Conservation (phyloP, 2,888 invertebrate species). For the Nomada goodeniana region DNA sequence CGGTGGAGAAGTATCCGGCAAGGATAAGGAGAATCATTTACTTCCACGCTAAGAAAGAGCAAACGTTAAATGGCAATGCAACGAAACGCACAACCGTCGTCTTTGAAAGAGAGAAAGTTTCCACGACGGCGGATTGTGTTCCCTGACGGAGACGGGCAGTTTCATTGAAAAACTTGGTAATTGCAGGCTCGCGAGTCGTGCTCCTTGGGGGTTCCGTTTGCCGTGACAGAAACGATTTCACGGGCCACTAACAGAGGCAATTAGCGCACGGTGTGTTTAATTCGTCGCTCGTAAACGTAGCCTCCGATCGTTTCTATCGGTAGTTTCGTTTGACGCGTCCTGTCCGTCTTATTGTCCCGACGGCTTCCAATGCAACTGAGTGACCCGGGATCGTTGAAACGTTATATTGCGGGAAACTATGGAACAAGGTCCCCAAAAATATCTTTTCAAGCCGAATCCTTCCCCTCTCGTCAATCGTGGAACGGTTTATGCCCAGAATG, state of each 20-base stretch:
- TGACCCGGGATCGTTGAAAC: too few relatives aligned
- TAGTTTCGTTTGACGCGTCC: not conserved
- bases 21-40: not conserved
- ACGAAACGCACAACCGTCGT: not conserved
- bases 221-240: constrained; percentile 28
- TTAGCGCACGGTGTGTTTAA: constrained; percentile 25
- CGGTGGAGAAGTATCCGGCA: too few relatives aligned
- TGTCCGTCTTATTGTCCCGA: too few relatives aligned
- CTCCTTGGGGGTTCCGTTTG: constrained; percentile 8
- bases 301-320: not conserved
- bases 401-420: too few relatives aligned
- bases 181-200: constrained; percentile 1
- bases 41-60: too few relatives aligned
- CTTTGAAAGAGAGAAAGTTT: not conserved
- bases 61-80: not conserved
- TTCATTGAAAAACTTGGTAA: constrained; percentile 33
- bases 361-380: too few relatives aligned
- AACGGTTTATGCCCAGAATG: too few relatives aligned
- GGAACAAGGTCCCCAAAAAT: too few relatives aligned
- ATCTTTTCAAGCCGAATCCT: too few relatives aligned
- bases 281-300: not conserved
- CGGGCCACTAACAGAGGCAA: constrained; percentile 15
- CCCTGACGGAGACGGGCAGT: not conserved
- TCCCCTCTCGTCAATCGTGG: too few relatives aligned
- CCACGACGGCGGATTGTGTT: not conserved